These are phyloP conservation scores for Scopus umbretta DNA, from an alignment of 2,113 vertebrate species.

Conservation along the genomic window DNA sequence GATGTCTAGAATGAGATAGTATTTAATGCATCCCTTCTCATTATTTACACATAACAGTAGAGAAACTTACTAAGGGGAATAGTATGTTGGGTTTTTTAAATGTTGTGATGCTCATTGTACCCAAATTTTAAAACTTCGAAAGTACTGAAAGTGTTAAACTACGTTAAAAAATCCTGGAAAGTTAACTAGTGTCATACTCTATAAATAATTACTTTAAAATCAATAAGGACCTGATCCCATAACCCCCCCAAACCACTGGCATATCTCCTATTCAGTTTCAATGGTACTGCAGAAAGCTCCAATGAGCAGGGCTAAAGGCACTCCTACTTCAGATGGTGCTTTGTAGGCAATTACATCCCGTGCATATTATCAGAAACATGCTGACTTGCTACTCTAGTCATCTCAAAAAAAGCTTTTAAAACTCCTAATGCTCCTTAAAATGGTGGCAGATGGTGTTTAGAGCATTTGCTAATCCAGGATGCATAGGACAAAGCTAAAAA, in stretches of 20 bases:
- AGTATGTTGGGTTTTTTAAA: not conserved
- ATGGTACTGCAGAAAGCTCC: not conserved
- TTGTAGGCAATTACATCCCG: not conserved
- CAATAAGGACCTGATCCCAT: not conserved
- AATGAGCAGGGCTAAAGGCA: not conserved
- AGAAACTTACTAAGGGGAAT: not conserved
- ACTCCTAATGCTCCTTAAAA: not conserved
- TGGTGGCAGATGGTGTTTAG: not conserved
- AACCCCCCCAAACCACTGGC: not conserved
- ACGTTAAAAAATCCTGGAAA: not conserved
- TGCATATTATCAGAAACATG: not conserved
- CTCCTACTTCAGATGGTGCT: not conserved
- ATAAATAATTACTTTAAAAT: not conserved
- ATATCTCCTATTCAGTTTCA: not conserved
- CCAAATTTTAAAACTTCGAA: not conserved
- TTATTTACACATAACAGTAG: constrained; percentile 42
- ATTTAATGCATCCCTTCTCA: constrained; percentile 23
- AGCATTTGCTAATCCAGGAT: not conserved
- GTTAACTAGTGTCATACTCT: not conserved
- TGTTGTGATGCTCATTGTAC: not conserved
- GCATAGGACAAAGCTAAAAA: not conserved
- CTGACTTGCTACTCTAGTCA: not conserved
- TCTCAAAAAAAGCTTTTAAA: not conserved
- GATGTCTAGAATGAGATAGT: not conserved
- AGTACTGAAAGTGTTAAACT: not conserved